These are phyloP conservation scores for Cryptocephalus moraei DNA, from an alignment of 2,888 invertebrate genomes.

Conservation along the genomic window DNA sequence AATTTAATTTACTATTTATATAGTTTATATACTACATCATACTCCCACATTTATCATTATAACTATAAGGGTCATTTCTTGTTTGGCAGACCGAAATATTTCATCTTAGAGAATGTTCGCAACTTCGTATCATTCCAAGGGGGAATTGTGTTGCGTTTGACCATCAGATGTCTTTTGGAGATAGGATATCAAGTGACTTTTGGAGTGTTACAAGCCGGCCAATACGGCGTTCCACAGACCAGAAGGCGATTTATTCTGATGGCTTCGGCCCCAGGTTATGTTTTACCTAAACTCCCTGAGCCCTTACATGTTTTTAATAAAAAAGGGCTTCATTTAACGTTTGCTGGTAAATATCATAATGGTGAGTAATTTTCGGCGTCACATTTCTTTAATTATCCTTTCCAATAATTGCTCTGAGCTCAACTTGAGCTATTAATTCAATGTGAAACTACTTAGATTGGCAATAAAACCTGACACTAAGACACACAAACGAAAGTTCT, in stretches of 20 bases:
- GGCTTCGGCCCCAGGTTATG: conserved; percentile 71
- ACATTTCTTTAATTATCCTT: neutral
- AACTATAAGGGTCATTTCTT: neutral
- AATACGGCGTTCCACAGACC: conserved; percentile 77
- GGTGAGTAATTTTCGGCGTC: conserved; percentile 17
- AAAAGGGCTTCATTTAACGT: conserved; percentile 50
- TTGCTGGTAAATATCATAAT: conserved; percentile 44
- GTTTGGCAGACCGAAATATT: conserved; percentile 53
- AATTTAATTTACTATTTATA: neutral
- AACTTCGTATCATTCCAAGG: conserved; percentile 78
- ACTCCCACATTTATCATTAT: no score
- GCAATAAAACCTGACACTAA: no score
- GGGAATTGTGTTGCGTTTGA: conserved; percentile 70
- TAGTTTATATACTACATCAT: no score
- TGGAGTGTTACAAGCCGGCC: conserved; percentile 77
- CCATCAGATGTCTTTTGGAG: conserved; percentile 60
- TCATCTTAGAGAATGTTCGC: conserved; percentile 75
- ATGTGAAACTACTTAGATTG: no score
- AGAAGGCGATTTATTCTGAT: conserved; percentile 62
- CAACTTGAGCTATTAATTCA: no score
- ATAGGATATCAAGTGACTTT: conserved; percentile 86
- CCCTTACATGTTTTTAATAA: conserved; percentile 69
- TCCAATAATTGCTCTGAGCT: no score
- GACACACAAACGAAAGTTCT: no score
- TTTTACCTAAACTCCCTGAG: conserved; percentile 66